Evolutionary conservation across 2,888 invertebrate genomes (phyloP).

Genomic region (Margaritifera margaritifera): DNA sequence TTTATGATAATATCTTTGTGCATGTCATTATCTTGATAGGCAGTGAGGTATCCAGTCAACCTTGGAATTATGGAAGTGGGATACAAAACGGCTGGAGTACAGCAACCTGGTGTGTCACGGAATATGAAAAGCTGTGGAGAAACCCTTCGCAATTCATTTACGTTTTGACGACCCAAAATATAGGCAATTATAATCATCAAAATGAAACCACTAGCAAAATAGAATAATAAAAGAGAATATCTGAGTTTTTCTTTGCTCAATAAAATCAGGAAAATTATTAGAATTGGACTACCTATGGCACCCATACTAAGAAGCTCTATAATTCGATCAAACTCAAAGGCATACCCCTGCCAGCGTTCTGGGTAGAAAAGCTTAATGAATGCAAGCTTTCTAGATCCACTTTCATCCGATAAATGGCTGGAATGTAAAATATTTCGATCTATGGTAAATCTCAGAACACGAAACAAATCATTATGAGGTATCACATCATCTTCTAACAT

Average conservation of each 20-base stretch:
- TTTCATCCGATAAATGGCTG: neutral
- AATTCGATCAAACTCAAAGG: slow-evolving; percentile 43
- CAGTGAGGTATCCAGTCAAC: slow-evolving; percentile 41
- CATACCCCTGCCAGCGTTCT: slow-evolving; percentile 61
- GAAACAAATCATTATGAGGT: slow-evolving; percentile 51
- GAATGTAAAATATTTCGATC: slow-evolving; percentile 15
- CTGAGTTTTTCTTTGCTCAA: slow-evolving; percentile 1
- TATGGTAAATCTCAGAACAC: slow-evolving; percentile 47
- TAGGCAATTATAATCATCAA: slow-evolving; percentile 29
- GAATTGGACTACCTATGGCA: slow-evolving; percentile 41
- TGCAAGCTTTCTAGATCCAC: slow-evolving; percentile 31
- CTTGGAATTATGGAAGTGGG: slow-evolving; percentile 32
- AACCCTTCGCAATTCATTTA: slow-evolving; percentile 55
- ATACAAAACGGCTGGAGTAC: slow-evolving; percentile 69
- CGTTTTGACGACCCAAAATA: slow-evolving; percentile 55
- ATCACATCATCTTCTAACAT: slow-evolving; percentile 69
- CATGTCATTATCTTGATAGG: slow-evolving; percentile 22
- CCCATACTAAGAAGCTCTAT: slow-evolving; percentile 53
- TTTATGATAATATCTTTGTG: slow-evolving; percentile 62
- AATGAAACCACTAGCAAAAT: slow-evolving; percentile 24
- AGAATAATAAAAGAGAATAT: slow-evolving; percentile 3
- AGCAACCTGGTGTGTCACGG: slow-evolving; percentile 60
- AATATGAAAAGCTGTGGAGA: slow-evolving; percentile 52
- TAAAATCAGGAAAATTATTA: slow-evolving; percentile 6
- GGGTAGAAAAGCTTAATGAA: slow-evolving; percentile 68